Percentiles rank a stretch among this genome's conserved stretches.
Evolutionary conservation across 2,113 vertebrate genomes (phyloP).

Genomic region (mouse (Mus musculus)): GRCm39 chr1:57165501-57166000

Average conservation of each 20-base stretch:
- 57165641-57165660: not conserved
- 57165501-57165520: not conserved
- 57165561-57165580: not conserved
- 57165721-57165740: not conserved
- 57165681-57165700: not conserved
- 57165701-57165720: not conserved
- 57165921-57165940: conserved; percentile 53
- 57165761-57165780: not conserved
- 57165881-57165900: not conserved
- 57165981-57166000: conserved; percentile 39
- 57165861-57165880: not conserved
- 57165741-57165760: not conserved
- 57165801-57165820: conserved; percentile 52
- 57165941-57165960: conserved; percentile 46
- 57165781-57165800: conserved; percentile 17
- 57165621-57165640: not conserved
- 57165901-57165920: conserved; percentile 60
- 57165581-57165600: not conserved
- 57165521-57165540: conserved; percentile 38
- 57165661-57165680: not conserved
- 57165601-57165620: not conserved
- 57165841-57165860: not conserved
- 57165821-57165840: not conserved
- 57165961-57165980: conserved; percentile 46
- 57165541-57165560: not conserved